These are phyloP conservation scores for Sicus ferrugineus DNA, from an alignment of 2,888 invertebrate species.

Conservation along the genomic window DNA sequence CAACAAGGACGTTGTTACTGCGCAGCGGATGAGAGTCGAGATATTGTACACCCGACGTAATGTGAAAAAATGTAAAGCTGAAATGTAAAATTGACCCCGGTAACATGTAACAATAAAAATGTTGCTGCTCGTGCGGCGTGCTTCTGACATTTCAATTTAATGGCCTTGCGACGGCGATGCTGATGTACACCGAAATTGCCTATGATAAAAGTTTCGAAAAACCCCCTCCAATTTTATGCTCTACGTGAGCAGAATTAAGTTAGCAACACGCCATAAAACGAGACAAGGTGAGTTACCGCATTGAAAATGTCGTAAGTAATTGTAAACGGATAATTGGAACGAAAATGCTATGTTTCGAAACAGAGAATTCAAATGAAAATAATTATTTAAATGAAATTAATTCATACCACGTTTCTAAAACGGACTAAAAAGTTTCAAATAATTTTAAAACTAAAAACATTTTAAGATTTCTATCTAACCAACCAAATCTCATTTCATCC, in stretches of 20 bases:
- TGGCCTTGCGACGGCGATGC: neutral
- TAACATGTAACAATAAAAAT: conserved; percentile 19
- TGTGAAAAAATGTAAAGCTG: neutral
- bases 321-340: too few relatives aligned
- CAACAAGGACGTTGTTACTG: neutral
- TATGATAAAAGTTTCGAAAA: conserved; percentile 9
- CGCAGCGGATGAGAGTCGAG: neutral
- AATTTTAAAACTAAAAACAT: too few relatives aligned
- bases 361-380: too few relatives aligned
- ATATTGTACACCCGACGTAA: neutral
- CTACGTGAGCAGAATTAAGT: neutral
- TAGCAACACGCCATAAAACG: neutral
- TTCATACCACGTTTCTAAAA: too few relatives aligned
- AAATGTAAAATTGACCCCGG: neutral
- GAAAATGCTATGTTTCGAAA: too few relatives aligned
- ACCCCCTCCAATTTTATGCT: conserved; percentile 14
- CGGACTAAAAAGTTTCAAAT: too few relatives aligned
- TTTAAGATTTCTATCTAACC: too few relatives aligned
- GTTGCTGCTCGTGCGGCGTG: conserved; percentile 4
- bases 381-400: too few relatives aligned
- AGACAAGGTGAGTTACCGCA: conserved; percentile 36
- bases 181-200: neutral
- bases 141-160: conserved; percentile 24
- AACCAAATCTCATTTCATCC: too few relatives aligned
- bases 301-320: too few relatives aligned